phyloP scores from a whole-genome alignment of 2,113 vertebrate species.

The Malurus elegans region DNA sequence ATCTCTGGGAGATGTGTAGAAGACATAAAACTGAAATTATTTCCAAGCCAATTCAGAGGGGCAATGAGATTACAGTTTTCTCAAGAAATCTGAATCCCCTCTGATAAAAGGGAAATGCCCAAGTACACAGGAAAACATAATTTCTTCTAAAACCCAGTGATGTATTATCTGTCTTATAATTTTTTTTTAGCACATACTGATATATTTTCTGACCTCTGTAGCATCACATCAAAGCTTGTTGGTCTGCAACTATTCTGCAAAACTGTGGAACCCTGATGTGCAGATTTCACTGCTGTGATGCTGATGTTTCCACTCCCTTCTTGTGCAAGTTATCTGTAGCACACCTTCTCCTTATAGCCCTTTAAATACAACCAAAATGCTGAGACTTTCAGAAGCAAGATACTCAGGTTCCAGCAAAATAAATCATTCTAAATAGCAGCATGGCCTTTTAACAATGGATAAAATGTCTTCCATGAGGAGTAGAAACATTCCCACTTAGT shows the following conservation, averaged over 20 bases:
- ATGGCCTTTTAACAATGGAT: background rate
- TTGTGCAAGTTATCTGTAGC: background rate
- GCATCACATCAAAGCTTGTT: background rate
- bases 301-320: background rate
- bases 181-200: background rate
- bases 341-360: fast-evolving
- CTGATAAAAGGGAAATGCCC: background rate
- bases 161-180: background rate
- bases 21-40: background rate
- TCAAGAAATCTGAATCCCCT: background rate
- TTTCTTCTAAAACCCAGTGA: background rate
- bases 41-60: background rate
- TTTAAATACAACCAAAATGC: background rate
- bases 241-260: background rate
- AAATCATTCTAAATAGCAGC: background rate
- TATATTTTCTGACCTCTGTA: background rate
- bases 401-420: background rate
- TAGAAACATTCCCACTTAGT: background rate
- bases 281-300: background rate
- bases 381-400: background rate
- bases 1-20: background rate
- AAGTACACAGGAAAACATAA: background rate
- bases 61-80: background rate
- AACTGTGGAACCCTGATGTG: background rate
- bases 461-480: background rate